These are phyloP conservation scores for Cantharis rustica DNA, from an alignment of 2,888 invertebrate species.

Conservation along the genomic window DNA sequence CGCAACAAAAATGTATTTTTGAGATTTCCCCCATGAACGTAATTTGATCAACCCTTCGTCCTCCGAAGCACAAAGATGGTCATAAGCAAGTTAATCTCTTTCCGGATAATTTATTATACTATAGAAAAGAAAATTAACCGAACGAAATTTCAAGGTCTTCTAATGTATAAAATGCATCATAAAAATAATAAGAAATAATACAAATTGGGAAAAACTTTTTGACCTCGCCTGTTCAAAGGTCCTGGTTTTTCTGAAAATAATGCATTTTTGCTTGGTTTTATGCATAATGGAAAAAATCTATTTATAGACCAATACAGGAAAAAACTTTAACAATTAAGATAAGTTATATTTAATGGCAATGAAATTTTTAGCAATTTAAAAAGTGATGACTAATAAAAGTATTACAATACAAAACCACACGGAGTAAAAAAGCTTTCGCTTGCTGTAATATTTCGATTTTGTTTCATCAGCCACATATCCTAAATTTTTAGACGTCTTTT, in stretches of 20 bases:
- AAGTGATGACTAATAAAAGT: conserved; percentile 15
- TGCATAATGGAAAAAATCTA: not conserved
- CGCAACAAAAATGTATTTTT: too few species aligned
- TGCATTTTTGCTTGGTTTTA: not conserved
- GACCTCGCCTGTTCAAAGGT: not conserved
- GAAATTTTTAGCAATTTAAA: conserved; percentile 10
- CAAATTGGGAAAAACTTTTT: not conserved
- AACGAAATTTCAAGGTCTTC: too few species aligned
- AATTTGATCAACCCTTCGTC: too few species aligned
- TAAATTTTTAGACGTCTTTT: conserved; percentile 8
- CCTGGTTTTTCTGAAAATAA: not conserved
- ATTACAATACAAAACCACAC: conserved; percentile 6
- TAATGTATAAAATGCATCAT: too few species aligned
- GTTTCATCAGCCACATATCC: conserved; percentile 26
- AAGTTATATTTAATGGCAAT: conserved; percentile 8
- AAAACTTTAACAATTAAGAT: not conserved
- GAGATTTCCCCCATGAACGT: too few species aligned
- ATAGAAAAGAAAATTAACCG: too few species aligned
- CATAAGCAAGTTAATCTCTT: too few species aligned
- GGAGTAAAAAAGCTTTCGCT: conserved; percentile 15
- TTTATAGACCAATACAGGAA: not conserved
- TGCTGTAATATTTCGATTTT: conserved; percentile 15
- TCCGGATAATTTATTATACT: too few species aligned
- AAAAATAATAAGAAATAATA: not conserved
- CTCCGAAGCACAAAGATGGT: too few species aligned